Base-by-base conservation (phyloP, 2,113 vertebrate species). In the Dasypus novemcinctus region DNA sequence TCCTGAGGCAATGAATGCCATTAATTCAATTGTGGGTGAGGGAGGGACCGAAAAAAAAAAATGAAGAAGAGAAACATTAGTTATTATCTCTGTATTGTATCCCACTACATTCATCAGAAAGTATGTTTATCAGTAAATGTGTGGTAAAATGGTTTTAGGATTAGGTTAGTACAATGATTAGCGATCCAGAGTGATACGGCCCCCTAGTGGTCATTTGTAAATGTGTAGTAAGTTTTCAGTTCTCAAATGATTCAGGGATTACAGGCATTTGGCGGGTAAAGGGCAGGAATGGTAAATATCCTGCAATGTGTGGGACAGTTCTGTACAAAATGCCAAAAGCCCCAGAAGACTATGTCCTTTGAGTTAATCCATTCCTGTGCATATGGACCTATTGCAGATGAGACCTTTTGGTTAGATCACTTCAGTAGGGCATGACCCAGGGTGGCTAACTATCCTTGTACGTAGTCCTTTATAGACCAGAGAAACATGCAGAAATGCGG, bases 181-280 rank as follows among this genome's bases (percentile, higher is more conserved):
- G 72, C 29, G 38, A 74, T 29, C 36, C 14, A 69, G 36, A 23
- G 23, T 43, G 21, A 90, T 8, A 25, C 15, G 18, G 78, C 87
- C 95, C 95, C 46, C 96, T 95, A 66, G 92, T 90, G 87, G 87
- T 12, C 59, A 83, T 29, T 76, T 93, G 25, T 46, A 94, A 54
- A 89, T 12, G 25, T 83, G 80, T 83, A 84, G 46, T 57, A 17
- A 11, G 61, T 74, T 85, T 78, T 83, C 46, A 20, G 17, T 18
- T 25, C 18, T 74, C 46, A 25, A 57, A 15, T 5, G 71, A 12
- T n/a, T 64, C 41, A 2, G 18, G 41, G 64, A 87, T 80, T 41
- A 80, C 21, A 23, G 66, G 61, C 20, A 21, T 87, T 75, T 82
- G 49, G 31, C 57, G 17, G 69, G 6, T 13, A 0, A 13, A 90